Evolutionary conservation across 2,797 vertebrate genomes (phyloP), one percentile per base, ranked within the genome.

Genomic region (Pachyuromys duprasi): DNA sequence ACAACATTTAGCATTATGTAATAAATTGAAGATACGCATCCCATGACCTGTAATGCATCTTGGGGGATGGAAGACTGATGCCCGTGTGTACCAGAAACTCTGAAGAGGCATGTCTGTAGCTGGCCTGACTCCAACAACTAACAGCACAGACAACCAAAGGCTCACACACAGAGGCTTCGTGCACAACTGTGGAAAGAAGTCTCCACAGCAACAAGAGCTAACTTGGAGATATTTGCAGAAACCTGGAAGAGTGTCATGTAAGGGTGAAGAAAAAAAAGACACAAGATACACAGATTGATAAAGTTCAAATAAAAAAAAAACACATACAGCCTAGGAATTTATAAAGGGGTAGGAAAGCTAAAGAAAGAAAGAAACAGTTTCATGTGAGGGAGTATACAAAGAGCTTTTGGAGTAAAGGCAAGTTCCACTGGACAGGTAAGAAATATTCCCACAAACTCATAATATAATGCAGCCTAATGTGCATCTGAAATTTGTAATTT

Each of bases 141-240:
- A 62, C 75, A 92, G 14, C 0, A 82, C 28, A 81, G 93, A 75
- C 4, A 53, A 83, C 15, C 36, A 87, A 82, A 90, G 70, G 24
- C 53, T 76, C 8, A 72, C 13, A 36, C 45, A 89, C 8, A 91
- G 39, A 83, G 24, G 83, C 13, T 9, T 65, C 65, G 39, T 17
- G 75, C 87, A 86, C 12, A 75, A 62, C 65, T 90, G 33, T 81
- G 15, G 39, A 83, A 0, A 31, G 17, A 93, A 95, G 72, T 93
- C 26, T 86, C 55, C n/a, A 94, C 3, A 79, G 33, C 67, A 95
- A 91, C 70, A 94, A 88, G 88, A 92, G 87, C 33, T 42, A 93
- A 89, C 8, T 31, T 28, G 72, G 20, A 86, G 57, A 79, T 45
- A 96, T 76, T 65, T 84, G n/a, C 4, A 91, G 57, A 89, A 86